A percentile compares a stretch with the other conserved stretches of the same genome.
These are phyloP conservation scores for Apeltes quadracus DNA, from an alignment of 2,113 vertebrate species.

Conservation along the genomic window DNA sequence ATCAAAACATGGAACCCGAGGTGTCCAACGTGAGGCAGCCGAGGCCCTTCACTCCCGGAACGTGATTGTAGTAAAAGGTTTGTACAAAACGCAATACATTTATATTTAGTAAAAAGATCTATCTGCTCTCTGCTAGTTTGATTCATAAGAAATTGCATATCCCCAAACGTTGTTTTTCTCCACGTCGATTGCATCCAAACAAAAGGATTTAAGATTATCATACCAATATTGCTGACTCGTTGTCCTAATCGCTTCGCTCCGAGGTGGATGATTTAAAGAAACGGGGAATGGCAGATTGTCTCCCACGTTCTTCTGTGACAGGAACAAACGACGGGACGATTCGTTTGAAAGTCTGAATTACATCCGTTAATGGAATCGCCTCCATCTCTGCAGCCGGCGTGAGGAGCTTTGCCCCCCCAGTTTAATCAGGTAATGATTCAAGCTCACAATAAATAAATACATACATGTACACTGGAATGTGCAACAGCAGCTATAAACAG, in stretches of 20 bases:
- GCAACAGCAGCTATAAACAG: slow-evolving; percentile 97
- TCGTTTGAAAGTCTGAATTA: slow-evolving; percentile 87
- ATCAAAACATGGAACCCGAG: slow-evolving; percentile 96
- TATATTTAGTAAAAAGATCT: slow-evolving; percentile 81
- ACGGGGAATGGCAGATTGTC: slow-evolving; percentile 79
- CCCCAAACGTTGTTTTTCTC: slow-evolving; percentile 73
- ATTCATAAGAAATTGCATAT: slow-evolving; percentile 87
- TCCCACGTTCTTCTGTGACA: slow-evolving; percentile 66
- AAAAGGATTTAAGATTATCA: slow-evolving; percentile 73
- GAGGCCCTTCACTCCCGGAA: slow-evolving; percentile 72
- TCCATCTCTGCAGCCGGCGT: slow-evolving; percentile 79
- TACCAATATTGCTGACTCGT: slow-evolving; percentile 81
- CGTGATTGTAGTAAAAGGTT: slow-evolving; percentile 84
- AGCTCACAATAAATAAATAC: slow-evolving; percentile 93
- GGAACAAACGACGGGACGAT: slow-evolving; percentile 60
- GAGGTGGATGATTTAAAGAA: slow-evolving; percentile 60
- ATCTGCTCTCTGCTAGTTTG: slow-evolving; percentile 73
- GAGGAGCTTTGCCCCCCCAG: slow-evolving; percentile 71
- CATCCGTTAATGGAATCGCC: slow-evolving; percentile 85
- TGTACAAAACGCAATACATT: slow-evolving; percentile 83
- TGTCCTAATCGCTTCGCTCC: slow-evolving; percentile 68
- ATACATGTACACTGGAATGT: slow-evolving; percentile 92
- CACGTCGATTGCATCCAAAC: slow-evolving; percentile 78
- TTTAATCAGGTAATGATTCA: slow-evolving; percentile 84
- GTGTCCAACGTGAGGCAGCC: slow-evolving; percentile 76